Percentiles rank a stretch among this genome's conserved stretches.
Evolutionary conservation across 2,888 invertebrate species (phyloP).

Genomic region (Lamproptera curius): DNA sequence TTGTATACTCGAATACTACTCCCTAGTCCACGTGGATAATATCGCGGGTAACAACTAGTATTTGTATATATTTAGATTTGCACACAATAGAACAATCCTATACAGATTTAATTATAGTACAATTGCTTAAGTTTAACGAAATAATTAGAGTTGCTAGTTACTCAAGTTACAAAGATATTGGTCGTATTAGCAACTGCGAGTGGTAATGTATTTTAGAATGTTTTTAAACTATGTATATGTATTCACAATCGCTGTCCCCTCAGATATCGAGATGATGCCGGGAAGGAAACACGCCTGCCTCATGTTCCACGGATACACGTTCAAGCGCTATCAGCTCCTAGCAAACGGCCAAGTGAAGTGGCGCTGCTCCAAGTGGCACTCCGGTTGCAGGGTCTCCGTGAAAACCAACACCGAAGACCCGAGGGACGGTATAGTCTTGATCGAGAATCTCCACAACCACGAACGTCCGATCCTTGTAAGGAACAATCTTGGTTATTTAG

Average conservation of each 20-base stretch:
- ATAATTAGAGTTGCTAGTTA: too few species aligned
- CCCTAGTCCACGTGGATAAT: too few species aligned
- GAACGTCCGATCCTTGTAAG: conserved; percentile 12
- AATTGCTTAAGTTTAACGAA: too few species aligned
- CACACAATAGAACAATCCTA: too few species aligned
- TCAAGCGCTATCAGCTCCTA: conserved; percentile 25
- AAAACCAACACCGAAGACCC: conserved; percentile 20
- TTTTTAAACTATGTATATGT: neutral
- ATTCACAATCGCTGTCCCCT: neutral
- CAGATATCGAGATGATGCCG: conserved; percentile 21
- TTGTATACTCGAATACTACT: too few species aligned
- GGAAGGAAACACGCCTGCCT: conserved; percentile 29
- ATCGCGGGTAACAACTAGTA: too few species aligned
- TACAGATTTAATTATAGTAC: too few species aligned
- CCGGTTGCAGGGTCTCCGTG: conserved; percentile 26
- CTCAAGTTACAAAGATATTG: too few species aligned
- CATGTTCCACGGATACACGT: conserved; percentile 27
- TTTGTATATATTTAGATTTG: too few species aligned
- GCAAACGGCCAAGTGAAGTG: conserved; percentile 27
- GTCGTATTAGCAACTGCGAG: too few species aligned
- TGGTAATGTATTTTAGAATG: neutral
- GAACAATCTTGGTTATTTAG: conserved; percentile 8
- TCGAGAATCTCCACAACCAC: conserved; percentile 15
- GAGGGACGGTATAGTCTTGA: conserved; percentile 11
- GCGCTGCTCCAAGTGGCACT: conserved; percentile 29